These are phyloP conservation scores for Palythoa grandiflora DNA, from an alignment of 92 coral and sea anemone species.

Conservation along the genomic window DNA sequence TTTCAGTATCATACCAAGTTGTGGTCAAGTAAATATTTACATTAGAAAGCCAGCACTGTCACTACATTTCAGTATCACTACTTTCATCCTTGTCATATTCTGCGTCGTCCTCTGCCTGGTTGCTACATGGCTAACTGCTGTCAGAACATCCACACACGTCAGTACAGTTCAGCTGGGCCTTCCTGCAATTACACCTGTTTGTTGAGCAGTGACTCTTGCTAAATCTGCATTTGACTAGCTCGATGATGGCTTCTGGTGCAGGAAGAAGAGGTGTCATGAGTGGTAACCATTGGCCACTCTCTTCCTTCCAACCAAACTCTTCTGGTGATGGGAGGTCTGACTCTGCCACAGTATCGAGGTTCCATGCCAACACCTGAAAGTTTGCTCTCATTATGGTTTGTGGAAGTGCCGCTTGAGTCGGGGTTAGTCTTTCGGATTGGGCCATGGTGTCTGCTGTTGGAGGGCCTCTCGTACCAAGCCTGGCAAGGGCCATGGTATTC, in stretches of 20 bases:
- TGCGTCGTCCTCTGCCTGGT: too few relatives aligned
- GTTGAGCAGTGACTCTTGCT: neutral
- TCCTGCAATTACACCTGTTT: slow-evolving; percentile 4
- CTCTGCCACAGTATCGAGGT: slow-evolving; percentile 41
- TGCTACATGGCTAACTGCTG: too few relatives aligned
- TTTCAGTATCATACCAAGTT: neutral
- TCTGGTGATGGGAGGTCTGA: slow-evolving; percentile 61
- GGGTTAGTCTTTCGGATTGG: slow-evolving; percentile 63
- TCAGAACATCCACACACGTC: slow-evolving; percentile 19
- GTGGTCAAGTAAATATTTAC: too few relatives aligned
- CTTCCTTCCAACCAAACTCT: slow-evolving; percentile 53
- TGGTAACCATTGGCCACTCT: slow-evolving; percentile 29
- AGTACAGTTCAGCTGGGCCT: slow-evolving; percentile 5
- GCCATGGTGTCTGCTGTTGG: too few relatives aligned
- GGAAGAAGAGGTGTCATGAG: neutral
- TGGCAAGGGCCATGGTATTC: too few relatives aligned
- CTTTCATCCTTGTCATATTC: too few relatives aligned
- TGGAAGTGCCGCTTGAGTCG: slow-evolving; percentile 58
- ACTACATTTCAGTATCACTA: too few relatives aligned
- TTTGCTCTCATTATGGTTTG: slow-evolving; percentile 59
- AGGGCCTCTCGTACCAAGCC: too few relatives aligned
- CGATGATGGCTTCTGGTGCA: neutral
- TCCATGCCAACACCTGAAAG: slow-evolving; percentile 51
- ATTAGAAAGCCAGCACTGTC: too few relatives aligned
- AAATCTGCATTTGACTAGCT: neutral